Conservation (phyloP, 2,113 vertebrate genomes). For the Pterocles orientalis region DNA sequence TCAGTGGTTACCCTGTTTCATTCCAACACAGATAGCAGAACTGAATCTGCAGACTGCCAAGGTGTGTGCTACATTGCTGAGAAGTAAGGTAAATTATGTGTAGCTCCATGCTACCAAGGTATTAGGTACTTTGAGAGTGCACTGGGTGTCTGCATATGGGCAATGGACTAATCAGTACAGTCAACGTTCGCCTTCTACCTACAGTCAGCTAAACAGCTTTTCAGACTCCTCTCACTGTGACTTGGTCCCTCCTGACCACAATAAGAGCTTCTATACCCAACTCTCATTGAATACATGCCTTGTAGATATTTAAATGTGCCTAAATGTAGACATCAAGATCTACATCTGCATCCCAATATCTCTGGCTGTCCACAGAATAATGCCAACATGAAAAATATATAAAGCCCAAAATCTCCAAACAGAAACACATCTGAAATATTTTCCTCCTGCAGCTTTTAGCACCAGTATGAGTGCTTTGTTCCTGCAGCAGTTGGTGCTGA, state of each 20-base stretch:
- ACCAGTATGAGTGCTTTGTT: background rate
- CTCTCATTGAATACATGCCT: background rate
- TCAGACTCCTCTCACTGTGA: background rate
- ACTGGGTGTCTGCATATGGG: background rate
- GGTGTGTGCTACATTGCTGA: background rate
- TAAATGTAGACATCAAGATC: background rate
- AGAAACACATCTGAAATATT: background rate
- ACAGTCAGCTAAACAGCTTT: background rate
- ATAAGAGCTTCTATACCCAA: background rate
- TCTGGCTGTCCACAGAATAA: background rate
- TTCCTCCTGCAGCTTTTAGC: background rate
- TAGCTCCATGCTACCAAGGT: background rate
- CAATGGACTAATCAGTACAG: background rate
- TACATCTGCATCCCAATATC: background rate
- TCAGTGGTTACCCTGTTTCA: background rate
- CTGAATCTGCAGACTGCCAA: background rate
- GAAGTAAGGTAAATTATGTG: background rate
- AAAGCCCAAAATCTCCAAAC: background rate
- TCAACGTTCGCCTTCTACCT: background rate
- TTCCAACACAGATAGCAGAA: background rate
- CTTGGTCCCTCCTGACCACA: background rate
- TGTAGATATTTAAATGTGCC: background rate
- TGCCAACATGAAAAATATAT: background rate
- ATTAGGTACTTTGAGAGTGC: background rate
- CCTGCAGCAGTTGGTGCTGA: background rate